phyloP scores from a whole-genome alignment of 1,140 invertebrate species.

The Drosophila ercepeae region DNA sequence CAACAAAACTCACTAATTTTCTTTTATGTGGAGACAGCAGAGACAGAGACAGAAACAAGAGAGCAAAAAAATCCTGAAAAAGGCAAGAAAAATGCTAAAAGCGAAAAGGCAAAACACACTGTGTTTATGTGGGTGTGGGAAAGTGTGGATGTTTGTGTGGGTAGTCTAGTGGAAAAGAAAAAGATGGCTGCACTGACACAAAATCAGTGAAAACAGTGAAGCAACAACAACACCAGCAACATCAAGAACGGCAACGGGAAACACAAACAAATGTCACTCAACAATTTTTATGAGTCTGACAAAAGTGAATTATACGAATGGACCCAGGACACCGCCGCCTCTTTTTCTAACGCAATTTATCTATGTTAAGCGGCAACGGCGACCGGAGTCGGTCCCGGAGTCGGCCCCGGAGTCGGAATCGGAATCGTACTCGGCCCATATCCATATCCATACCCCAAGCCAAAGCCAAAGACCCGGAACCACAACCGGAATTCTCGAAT shows the following conservation, averaged over 20 bases:
- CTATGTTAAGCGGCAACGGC: slow-evolving; percentile 70
- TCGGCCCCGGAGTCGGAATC: not conserved
- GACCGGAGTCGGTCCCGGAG: slow-evolving; percentile 28
- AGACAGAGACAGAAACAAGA: slow-evolving; percentile 70
- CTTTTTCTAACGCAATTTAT: slow-evolving; percentile 82
- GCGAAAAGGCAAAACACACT: slow-evolving; percentile 47
- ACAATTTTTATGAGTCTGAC: slow-evolving; percentile 82
- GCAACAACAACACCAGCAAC: slow-evolving; percentile 50
- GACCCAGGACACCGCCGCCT: slow-evolving; percentile 73
- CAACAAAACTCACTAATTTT: slow-evolving; percentile 78
- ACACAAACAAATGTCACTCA: slow-evolving; percentile 82
- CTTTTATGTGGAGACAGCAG: slow-evolving; percentile 69
- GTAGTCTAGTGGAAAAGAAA: slow-evolving; percentile 72
- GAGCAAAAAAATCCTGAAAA: slow-evolving; percentile 28
- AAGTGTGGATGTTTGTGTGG: slow-evolving; percentile 36
- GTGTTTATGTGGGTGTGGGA: slow-evolving; percentile 2
- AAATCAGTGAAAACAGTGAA: slow-evolving; percentile 71
- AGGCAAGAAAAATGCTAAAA: slow-evolving; percentile 42
- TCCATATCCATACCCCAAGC: slow-evolving; percentile 9
- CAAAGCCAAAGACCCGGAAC: not conserved
- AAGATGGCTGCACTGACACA: slow-evolving; percentile 74
- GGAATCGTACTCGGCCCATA: not conserved
- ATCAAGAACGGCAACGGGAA: slow-evolving; percentile 50
- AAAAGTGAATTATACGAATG: slow-evolving; percentile 82
- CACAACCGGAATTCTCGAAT: not conserved